Conservation (phyloP, 2,797 vertebrate species). For the Catostomus latipinnis region DNA sequence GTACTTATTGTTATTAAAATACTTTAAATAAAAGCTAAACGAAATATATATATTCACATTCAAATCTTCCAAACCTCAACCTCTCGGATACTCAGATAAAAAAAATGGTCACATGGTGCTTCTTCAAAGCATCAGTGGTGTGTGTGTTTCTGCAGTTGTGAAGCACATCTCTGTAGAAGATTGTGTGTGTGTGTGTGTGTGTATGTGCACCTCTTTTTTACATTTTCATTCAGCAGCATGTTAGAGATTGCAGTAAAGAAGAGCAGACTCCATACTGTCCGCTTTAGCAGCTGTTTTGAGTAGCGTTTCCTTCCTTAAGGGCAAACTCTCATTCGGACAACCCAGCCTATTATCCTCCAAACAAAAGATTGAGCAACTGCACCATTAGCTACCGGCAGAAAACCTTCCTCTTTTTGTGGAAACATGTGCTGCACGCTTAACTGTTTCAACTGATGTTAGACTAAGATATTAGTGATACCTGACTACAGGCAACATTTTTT, state of each 20-base stretch:
- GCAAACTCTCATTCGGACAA: conserved; percentile 11
- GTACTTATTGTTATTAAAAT: not conserved
- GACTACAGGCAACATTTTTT: no score
- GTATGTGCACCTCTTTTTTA: not conserved
- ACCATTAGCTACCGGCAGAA: not conserved
- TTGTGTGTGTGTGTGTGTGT: no score
- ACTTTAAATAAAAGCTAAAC: not conserved
- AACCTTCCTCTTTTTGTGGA: no score
- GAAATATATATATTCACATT: not conserved
- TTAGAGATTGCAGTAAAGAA: not conserved
- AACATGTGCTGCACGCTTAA: no score
- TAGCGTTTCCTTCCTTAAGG: conserved; percentile 12
- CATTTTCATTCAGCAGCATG: not conserved
- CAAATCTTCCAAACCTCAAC: not conserved
- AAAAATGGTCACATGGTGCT: not conserved
- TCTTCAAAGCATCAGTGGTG: no score
- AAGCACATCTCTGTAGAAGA: no score
- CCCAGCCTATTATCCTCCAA: conserved; percentile 24
- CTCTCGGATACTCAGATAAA: not conserved
- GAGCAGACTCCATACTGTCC: conserved; percentile 15
- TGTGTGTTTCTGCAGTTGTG: no score
- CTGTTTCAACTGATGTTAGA: no score
- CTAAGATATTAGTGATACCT: no score
- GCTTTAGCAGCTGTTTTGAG: conserved; percentile 27
- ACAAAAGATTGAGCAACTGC: conserved; percentile 10